These are phyloP conservation scores for Lithosia quadra DNA, from an alignment of 2,888 invertebrate species.

Conservation along the genomic window DNA sequence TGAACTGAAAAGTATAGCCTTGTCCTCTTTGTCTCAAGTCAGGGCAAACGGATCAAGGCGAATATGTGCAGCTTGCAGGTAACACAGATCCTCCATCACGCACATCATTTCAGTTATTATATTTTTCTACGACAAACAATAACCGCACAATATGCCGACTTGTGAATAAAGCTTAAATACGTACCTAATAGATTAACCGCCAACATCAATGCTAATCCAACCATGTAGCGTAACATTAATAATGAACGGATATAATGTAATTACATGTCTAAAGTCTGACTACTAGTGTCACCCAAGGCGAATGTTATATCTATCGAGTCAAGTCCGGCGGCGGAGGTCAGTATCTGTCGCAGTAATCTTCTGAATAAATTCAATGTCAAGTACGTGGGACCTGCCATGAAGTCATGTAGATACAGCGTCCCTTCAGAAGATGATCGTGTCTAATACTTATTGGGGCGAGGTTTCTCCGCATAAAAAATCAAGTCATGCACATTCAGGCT, in stretches of 20 bases:
- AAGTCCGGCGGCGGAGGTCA: constrained; percentile 29
- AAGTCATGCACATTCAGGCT: constrained; percentile 78
- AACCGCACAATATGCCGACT: constrained; percentile 26
- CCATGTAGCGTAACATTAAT: constrained; percentile 29
- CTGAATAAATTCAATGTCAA: constrained; percentile 65
- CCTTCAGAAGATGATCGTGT: constrained; percentile 57
- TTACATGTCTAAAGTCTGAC: constrained; percentile 14
- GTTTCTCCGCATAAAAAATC: constrained; percentile 68
- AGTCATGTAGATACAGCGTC: constrained; percentile 48
- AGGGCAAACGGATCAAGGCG: constrained; percentile 75
- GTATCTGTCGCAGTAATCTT: constrained; percentile 49
- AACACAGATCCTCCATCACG: constrained; percentile 61
- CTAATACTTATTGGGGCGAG: constrained; percentile 65
- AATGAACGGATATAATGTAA: constrained; percentile 29
- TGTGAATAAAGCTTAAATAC: constrained; percentile 24
- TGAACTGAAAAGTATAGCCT: constrained; percentile 77
- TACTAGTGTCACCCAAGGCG: constrained; percentile 26
- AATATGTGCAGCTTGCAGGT: constrained; percentile 57
- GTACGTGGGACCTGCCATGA: constrained; percentile 49
- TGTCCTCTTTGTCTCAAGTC: constrained; percentile 71
- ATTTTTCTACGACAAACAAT: constrained; percentile 22
- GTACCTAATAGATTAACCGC: constrained; percentile 35
- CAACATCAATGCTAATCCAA: constrained; percentile 39
- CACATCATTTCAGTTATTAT: constrained; percentile 43
- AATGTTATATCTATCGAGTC: constrained; percentile 13